Base-by-base conservation (phyloP, 2,797 vertebrate species). In the Anableps anableps region DNA sequence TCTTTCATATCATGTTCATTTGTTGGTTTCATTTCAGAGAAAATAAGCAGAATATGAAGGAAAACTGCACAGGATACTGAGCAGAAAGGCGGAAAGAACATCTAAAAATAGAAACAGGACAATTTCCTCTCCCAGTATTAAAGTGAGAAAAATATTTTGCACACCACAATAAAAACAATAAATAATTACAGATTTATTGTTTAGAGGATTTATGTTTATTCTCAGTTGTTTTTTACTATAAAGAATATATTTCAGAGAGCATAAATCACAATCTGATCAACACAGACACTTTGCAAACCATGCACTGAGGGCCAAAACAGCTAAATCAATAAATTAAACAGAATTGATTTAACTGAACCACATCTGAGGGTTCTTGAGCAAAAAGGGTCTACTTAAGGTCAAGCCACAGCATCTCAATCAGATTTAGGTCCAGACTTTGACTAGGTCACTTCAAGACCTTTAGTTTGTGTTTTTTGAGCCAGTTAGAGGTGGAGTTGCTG, bases 181-280 rank as follows among this genome's bases (percentile, higher is more conserved):
- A 73, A 34, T 60, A 78, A 83, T 82, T 81, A 64, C 13, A 13
- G 45, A 78, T 82, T 58, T 48, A 72, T 84, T 79, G 72, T 55
- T 80, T 77, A 76, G 53, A 73, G 19, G 50, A 76, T 80, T 53
- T 79, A 36, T 38, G 60, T 43, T 55, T 71, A 50, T 79, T 86
- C 75, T 60, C 4, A 23, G 11, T 74, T 76, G 48, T 41, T 48
- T 43, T 45, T 31, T 29, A 31, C n/a, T 36, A 45, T 43, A 34
- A 76, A 80, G 41, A 75, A 77, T 6, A 76, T 31, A 70, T 64
- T 79, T 83, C 68, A 26, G 16, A 68, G 55, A 71, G 48, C 38
- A 81, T 50, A 70, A 76, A 31, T 47, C 36, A 41, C 64, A 68
- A 23, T 41, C 64, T 66, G 62, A 66, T 66, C 64, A 68, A 26